Percentiles rank a stretch among this genome's conserved stretches.
phyloP scores from a whole-genome alignment of 2,797 vertebrate genomes.

The Crax fasciolata region DNA sequence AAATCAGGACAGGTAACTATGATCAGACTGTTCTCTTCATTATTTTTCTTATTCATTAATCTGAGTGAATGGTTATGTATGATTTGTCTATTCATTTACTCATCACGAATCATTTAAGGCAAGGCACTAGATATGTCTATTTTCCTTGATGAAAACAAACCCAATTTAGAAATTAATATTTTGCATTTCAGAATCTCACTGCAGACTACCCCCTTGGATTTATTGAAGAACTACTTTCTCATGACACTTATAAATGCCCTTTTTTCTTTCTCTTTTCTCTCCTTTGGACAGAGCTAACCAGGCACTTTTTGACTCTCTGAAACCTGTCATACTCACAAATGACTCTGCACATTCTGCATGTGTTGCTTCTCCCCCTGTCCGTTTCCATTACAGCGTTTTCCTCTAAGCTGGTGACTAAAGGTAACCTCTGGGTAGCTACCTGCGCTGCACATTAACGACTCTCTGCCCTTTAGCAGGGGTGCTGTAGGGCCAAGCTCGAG shows the following conservation, averaged over 20 bases:
- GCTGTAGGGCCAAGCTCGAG: neutral
- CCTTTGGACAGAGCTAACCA: neutral
- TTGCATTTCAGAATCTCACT: neutral
- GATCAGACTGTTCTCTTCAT: neutral
- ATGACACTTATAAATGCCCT: neutral
- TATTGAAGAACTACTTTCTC: neutral
- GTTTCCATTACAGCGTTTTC: neutral
- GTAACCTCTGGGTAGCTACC: slow-evolving; percentile 44
- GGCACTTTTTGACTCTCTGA: neutral
- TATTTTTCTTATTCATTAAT: neutral
- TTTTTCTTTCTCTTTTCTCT: neutral
- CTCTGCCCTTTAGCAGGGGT: slow-evolving; percentile 16
- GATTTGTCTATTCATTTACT: neutral
- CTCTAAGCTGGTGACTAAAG: neutral
- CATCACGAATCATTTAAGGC: neutral
- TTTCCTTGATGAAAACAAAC: neutral
- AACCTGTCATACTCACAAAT: neutral
- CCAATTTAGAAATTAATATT: neutral
- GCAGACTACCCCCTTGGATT: neutral
- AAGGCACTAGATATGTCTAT: neutral
- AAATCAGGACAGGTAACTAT: neutral
- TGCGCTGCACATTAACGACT: slow-evolving; percentile 38
- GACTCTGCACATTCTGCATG: neutral
- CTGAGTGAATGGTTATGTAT: neutral
- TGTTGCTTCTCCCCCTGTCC: neutral